Evolutionary conservation across 1,140 invertebrate genomes (phyloP).

Genomic region (Drosophila elegans): DNA sequence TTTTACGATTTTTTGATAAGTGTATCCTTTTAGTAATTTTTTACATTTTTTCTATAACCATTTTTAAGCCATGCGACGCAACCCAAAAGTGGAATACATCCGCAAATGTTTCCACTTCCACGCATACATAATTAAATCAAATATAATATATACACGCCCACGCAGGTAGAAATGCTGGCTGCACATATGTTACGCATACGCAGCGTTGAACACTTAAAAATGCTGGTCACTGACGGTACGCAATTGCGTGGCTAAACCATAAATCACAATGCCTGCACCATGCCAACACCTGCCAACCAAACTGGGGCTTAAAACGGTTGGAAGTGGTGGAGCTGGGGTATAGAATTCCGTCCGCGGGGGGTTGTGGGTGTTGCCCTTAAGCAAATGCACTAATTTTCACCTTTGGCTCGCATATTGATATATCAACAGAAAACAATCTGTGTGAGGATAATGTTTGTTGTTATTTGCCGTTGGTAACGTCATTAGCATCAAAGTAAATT

Average conservation of each 20-base stretch:
- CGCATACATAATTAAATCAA: slow-evolving; percentile 56
- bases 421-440: slow-evolving; percentile 61
- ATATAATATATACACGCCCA: slow-evolving; percentile 28
- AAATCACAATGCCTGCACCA: slow-evolving; percentile 57
- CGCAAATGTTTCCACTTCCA: slow-evolving; percentile 19
- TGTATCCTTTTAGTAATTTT: not conserved
- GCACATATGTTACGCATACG: slow-evolving; percentile 63
- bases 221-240: slow-evolving; percentile 46
- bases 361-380: slow-evolving; percentile 15
- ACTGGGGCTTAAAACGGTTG: slow-evolving; percentile 22
- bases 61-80: not conserved
- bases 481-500: slow-evolving; percentile 75
- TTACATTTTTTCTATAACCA: not conserved
- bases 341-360: slow-evolving; percentile 11
- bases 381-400: slow-evolving; percentile 62
- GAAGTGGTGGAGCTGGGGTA: not conserved
- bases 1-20: too few relatives aligned
- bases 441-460: slow-evolving; percentile 22
- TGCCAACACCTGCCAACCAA: slow-evolving; percentile 46
- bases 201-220: slow-evolving; percentile 52
- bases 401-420: slow-evolving; percentile 51
- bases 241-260: slow-evolving; percentile 53
- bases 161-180: slow-evolving; percentile 5
- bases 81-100: slow-evolving; percentile 5
- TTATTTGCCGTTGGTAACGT: slow-evolving; percentile 52